Evolutionary conservation across 2,113 vertebrate species (phyloP), one percentile per base, ranked within the genome.

Genomic region (Melanocharis versteri): DNA sequence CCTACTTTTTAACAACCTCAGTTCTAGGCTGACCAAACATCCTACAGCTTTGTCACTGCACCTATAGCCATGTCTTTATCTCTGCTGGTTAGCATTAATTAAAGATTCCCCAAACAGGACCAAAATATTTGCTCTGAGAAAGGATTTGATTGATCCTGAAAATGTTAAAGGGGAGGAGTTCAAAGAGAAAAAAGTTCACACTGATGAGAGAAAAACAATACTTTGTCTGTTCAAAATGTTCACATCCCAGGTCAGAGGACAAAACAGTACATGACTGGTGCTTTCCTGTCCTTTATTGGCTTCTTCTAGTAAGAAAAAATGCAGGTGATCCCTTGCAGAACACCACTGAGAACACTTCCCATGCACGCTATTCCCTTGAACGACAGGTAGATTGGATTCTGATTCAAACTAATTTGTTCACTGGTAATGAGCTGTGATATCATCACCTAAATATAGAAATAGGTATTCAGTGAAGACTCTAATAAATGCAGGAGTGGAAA

Each of bases 351-450:
- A 90, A 24, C 28, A 35, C 24, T 39, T 83, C 39, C 62, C 20
- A 7, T 11, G 30, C 30, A 89, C 2, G 6, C 79, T 83, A 90
- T 83, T 94, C 80, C 91, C 70, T 82, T 84, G 73, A 93, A 93
- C 1, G 5, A 37, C 89, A 93, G 64, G 64, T 37, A 83, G 79
- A 90, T 58, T 92, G 68, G 62, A 95, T 97, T 92, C 90, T 60
- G 33, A 66, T 77, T 96, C 92, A 92, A 92, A 86, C 35, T 92
- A 95, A 92, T 96, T 93, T 95, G 42, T 71, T 97, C 89, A 70
- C 58, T 62, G 64, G 33, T 86, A 94, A 93, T 95, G 90, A 96
- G 85, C 48, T 90, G 68, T 81, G 88, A 72, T 88, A 81, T 16
- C 3, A 0, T 57, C 69, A 92, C 37, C 90, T 90, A 95, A 92